Evolutionary conservation across 2,888 invertebrate genomes (phyloP).

Genomic region (Drosophila anomelani): DNA sequence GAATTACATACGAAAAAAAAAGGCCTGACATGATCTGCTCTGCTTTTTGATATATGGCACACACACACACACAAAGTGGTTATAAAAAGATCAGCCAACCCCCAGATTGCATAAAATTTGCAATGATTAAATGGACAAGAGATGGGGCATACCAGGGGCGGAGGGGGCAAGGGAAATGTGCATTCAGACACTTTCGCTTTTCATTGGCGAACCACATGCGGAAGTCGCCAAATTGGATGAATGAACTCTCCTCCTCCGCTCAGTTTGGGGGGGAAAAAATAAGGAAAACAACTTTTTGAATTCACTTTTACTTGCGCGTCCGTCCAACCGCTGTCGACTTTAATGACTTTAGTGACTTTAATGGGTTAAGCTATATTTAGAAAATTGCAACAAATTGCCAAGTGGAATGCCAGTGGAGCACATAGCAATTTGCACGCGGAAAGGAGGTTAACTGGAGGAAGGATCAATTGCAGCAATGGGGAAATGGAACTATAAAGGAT

Average conservation of each 20-base stretch:
- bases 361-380: conserved; percentile 61
- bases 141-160: conserved; percentile 26
- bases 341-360: conserved; percentile 60
- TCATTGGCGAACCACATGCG: conserved; percentile 55
- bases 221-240: conserved; percentile 72
- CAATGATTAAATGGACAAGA: conserved; percentile 69
- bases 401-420: conserved; percentile 26
- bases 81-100: conserved; percentile 65
- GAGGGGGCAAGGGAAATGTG: conserved; percentile 4
- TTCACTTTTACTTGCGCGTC: conserved; percentile 48
- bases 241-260: conserved; percentile 53
- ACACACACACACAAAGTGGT: conserved; percentile 52
- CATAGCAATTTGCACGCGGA: conserved; percentile 30
- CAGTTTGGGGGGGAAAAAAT: conserved; percentile 2
- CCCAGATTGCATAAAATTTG: conserved; percentile 77
- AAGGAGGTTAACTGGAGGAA: conserved; percentile 28
- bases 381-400: conserved; percentile 36
- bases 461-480: conserved; percentile 18
- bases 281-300: conserved; percentile 36
- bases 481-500: background rate
- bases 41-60: conserved; percentile 56
- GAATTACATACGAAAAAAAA: conserved; percentile 30
- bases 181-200: conserved; percentile 62
- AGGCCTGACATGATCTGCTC: conserved; percentile 52
- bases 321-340: conserved; percentile 22